Percentiles rank a stretch among this genome's conserved stretches.
Evolutionary conservation across 2,113 vertebrate genomes (phyloP).

Genomic region (Otocyon megalotis): DNA sequence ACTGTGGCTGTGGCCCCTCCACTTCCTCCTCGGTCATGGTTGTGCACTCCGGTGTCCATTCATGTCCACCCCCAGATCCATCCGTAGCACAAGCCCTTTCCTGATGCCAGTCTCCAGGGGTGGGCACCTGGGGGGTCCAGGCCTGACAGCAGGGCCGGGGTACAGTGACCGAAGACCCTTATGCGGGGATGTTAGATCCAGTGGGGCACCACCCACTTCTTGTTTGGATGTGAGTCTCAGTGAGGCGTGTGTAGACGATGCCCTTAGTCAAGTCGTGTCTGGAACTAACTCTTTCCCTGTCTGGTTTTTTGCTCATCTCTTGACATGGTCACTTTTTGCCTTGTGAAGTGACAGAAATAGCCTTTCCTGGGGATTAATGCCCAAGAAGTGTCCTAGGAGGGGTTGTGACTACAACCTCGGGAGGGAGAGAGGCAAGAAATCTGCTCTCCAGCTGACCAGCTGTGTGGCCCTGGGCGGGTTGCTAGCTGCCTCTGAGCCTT

Average conservation of each 20-base stretch:
- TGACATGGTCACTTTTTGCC: background rate
- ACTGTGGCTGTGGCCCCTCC: background rate
- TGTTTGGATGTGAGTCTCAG: background rate
- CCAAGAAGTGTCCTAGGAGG: background rate
- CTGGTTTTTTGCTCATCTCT: background rate
- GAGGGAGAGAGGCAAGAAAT: background rate
- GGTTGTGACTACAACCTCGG: background rate
- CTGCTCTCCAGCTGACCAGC: background rate
- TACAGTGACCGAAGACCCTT: background rate
- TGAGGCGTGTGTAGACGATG: background rate
- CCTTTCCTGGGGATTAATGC: background rate
- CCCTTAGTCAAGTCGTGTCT: background rate
- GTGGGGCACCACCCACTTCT: background rate
- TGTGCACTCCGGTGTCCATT: too few relatives aligned
- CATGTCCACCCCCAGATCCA: background rate
- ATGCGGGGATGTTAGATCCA: background rate
- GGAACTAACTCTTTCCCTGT: background rate
- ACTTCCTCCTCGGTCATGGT: background rate
- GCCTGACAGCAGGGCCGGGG: background rate
- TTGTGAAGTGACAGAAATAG: background rate
- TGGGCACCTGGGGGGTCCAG: background rate
- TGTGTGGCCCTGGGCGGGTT: background rate
- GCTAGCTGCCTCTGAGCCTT: background rate
- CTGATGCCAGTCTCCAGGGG: background rate
- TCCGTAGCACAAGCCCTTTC: background rate